Evolutionary conservation across 2,113 vertebrate species (phyloP).

Genomic region (Megaceryle torquata): DNA sequence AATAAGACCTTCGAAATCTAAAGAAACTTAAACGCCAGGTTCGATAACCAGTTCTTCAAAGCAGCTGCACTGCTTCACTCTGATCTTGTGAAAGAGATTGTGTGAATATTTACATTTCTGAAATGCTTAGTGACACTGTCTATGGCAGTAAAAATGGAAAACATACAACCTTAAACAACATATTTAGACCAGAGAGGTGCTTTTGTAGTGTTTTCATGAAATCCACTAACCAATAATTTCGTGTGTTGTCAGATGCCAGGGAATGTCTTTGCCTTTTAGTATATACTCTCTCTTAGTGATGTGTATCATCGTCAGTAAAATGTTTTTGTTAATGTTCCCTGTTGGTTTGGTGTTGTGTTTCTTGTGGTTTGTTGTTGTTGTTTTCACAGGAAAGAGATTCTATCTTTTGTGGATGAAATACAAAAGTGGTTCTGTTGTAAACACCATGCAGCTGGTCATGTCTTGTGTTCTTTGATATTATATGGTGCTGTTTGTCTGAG

Average conservation of each 20-base stretch:
- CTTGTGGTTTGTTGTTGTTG: not conserved
- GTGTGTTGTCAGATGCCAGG: not conserved
- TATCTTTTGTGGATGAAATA: not conserved
- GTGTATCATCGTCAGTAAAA: not conserved
- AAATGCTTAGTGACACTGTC: not conserved
- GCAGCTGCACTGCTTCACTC: not conserved
- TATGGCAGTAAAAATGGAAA: not conserved
- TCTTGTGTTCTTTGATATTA: not conserved
- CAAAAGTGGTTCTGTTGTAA: not conserved
- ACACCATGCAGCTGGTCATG: not conserved
- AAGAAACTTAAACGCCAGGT: not conserved
- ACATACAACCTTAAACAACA: not conserved
- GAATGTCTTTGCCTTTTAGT: not conserved
- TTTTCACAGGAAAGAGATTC: not conserved
- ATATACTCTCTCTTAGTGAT: not conserved
- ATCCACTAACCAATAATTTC: not conserved
- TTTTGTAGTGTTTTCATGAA: not conserved
- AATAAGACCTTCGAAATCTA: not conserved
- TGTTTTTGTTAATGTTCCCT: not conserved
- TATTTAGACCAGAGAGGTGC: not conserved
- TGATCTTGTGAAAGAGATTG: not conserved
- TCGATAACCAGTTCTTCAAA: fast-evolving
- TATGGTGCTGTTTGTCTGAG: not conserved
- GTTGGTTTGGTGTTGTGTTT: not conserved
- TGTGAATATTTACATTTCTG: not conserved